Evolutionary conservation across 2,888 invertebrate genomes (phyloP).

Genomic region (Calameuta pallipes): DNA sequence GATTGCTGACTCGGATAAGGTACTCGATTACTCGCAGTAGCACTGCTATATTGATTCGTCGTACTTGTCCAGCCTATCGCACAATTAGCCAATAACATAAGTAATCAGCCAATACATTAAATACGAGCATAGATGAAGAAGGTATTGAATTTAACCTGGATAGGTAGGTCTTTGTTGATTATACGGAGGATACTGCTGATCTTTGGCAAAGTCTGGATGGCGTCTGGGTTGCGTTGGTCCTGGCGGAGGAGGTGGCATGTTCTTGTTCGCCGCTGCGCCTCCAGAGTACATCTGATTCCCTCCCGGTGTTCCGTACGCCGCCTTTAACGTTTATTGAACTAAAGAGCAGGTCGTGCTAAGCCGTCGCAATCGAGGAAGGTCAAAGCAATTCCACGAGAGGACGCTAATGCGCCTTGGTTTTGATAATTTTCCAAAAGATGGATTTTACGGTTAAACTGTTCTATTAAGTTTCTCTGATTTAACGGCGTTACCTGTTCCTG

Average conservation of each 20-base stretch:
- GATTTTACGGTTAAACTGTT: neutral
- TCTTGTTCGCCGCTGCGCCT: conserved; percentile 68
- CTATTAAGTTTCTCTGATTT: neutral
- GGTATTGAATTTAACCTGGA: conserved; percentile 67
- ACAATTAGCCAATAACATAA: conserved; percentile 9
- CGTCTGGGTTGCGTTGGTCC: conserved; percentile 74
- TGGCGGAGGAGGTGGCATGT: conserved; percentile 75
- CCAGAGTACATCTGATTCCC: conserved; percentile 67
- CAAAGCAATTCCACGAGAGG: neutral
- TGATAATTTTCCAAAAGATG: neutral
- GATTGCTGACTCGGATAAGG: conserved; percentile 58
- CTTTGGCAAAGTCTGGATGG: conserved; percentile 87
- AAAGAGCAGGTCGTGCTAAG: neutral
- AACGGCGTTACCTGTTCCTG: conserved; percentile 71
- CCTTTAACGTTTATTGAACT: conserved; percentile 30
- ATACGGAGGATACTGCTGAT: conserved; percentile 76
- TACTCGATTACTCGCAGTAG: conserved; percentile 54
- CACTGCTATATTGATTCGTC: conserved; percentile 65
- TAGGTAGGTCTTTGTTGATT: conserved; percentile 76
- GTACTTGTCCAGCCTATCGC: conserved; percentile 75
- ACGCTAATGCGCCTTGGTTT: neutral
- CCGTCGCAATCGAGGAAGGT: neutral
- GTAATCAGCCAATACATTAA: neutral
- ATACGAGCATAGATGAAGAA: neutral
- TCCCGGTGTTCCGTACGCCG: conserved; percentile 57